Base-by-base conservation (phyloP, 2,113 vertebrate genomes). In the Gnathonemus echidnorhynchus region DNA sequence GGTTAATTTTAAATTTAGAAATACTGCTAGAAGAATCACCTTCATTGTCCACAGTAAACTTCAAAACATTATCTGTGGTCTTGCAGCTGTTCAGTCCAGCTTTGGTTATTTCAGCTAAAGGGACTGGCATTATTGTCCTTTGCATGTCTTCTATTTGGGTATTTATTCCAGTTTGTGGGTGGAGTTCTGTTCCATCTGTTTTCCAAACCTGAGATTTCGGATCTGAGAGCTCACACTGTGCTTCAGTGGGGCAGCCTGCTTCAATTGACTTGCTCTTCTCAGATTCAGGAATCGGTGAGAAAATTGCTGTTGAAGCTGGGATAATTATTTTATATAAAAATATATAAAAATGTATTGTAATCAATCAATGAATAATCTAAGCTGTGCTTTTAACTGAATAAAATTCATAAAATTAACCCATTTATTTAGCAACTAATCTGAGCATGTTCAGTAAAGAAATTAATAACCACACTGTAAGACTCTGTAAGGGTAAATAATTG, bases 11-110 rank as follows among this genome's bases (percentile, higher is more conserved):
- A 35, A 31, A 56, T 35, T 50, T 87, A 7, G 49, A 53, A 52
- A 53, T 35, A 31, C 49, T 53, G 48, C 66, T 84, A 11, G 21
- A 92, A 85, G 45, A 94, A 93, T 96, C 94, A 97, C 96, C 96
- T 94, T 95, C 93, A 86, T 96, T 90, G 6, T 95, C 94, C 93
- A 96, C 94, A 66, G 92, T 94, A 93, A 96, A 97, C 74, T 90
- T 93, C 62, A 96, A 31, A 84, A 88, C 90, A 90, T 97, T 95
- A 62, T 94, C 94, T 66, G 92, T 89, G 45, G 95, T 95, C 58
- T 95, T 94, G 90, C 96, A 97, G 90, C 92, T 90, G 90, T 97
- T 96, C 88, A 90, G 93, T 56, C 96, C 97, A 85, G 91, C 89
- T 0, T 98, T 93, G 39, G 50, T 86, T 11, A 84, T 84, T 89